Evolutionary conservation across 2,888 invertebrate genomes (phyloP).

Genomic region (Epinotia ramella): DNA sequence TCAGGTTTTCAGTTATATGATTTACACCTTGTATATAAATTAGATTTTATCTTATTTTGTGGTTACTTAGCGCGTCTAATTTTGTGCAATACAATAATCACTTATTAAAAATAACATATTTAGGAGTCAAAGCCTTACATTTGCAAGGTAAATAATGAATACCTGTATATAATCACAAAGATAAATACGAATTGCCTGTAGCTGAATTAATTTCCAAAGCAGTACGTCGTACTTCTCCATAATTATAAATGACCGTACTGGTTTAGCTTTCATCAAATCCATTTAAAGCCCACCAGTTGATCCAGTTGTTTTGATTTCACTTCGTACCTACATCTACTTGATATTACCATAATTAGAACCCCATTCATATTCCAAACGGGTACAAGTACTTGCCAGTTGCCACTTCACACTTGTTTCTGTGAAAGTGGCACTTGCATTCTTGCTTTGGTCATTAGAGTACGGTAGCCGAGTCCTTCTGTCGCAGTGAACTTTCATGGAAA

Average conservation of each 20-base stretch:
- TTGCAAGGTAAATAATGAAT: too few species aligned
- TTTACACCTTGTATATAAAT: too few species aligned
- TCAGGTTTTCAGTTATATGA: too few species aligned
- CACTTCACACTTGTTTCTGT: constrained; percentile 55
- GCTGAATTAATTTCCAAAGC: background rate
- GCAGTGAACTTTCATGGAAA: constrained; percentile 64
- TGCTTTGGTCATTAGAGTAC: constrained; percentile 67
- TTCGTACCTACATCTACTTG: constrained; percentile 11
- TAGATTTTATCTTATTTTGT: background rate
- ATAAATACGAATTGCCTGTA: too few species aligned
- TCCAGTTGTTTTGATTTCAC: constrained; percentile 43
- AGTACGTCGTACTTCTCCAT: background rate
- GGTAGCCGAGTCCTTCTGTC: constrained; percentile 57
- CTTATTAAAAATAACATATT: too few species aligned
- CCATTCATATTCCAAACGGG: constrained; percentile 48
- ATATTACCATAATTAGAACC: constrained; percentile 44
- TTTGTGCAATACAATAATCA: too few species aligned
- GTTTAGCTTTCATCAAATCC: constrained; percentile 25
- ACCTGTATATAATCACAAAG: too few species aligned
- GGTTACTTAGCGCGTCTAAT: too few species aligned
- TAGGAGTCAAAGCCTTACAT: too few species aligned
- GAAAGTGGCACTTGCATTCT: constrained; percentile 75
- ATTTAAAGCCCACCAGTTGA: constrained; percentile 31
- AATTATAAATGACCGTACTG: background rate
- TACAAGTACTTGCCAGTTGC: constrained; percentile 46